Conservation (phyloP, 2,888 invertebrate genomes). For the Sepioteuthis lessoniana region DNA sequence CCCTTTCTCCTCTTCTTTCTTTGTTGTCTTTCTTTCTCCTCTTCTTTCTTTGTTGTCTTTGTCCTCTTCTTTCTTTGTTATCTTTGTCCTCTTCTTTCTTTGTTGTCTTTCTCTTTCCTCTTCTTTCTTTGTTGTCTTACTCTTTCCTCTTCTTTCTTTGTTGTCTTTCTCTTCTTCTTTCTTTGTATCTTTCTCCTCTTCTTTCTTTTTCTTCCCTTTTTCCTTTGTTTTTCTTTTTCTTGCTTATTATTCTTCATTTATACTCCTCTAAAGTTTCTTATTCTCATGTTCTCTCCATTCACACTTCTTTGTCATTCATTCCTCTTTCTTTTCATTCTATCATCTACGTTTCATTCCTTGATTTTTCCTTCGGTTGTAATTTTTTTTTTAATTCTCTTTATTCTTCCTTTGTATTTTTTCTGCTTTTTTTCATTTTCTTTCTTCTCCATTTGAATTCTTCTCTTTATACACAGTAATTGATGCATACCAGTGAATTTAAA, state of each 20-base stretch:
- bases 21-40: not conserved
- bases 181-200: not conserved
- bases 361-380: no score
- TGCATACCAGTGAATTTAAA: no score
- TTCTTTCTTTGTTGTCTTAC: not conserved
- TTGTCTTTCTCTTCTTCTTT: not conserved
- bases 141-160: not conserved
- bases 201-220: not conserved
- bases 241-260: not conserved
- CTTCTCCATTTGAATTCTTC: not conserved
- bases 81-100: not conserved
- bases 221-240: not conserved
- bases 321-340: no score
- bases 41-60: not conserved
- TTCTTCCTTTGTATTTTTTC: no score
- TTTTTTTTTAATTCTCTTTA: no score
- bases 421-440: no score
- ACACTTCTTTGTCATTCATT: not conserved
- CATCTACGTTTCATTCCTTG: no score
- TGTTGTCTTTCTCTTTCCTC: not conserved
- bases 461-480: not conserved
- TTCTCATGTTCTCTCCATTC: not conserved
- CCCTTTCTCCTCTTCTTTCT: not conserved
- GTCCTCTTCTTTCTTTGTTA: not conserved
- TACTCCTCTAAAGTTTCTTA: no score